Evolutionary conservation across 2,888 invertebrate species (phyloP).

Genomic region (Agonopterix arenella): DNA sequence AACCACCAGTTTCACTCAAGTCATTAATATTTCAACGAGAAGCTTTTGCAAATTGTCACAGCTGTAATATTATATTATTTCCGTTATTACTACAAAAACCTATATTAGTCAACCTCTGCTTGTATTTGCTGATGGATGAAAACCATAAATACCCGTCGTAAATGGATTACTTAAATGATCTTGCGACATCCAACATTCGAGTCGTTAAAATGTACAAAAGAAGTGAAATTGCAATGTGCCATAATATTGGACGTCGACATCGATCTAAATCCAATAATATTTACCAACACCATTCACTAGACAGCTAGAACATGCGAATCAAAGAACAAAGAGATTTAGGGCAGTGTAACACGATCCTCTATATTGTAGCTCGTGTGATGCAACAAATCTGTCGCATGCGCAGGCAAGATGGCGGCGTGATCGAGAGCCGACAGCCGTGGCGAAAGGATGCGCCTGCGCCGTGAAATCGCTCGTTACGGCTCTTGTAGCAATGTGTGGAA

Average conservation of each 20-base stretch:
- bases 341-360: conserved; percentile 68
- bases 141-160: too few relatives aligned
- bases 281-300: conserved; percentile 31
- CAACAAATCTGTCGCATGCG: conserved; percentile 60
- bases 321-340: conserved; percentile 63
- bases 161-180: too few relatives aligned
- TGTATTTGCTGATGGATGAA: too few relatives aligned
- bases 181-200: too few relatives aligned
- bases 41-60: too few relatives aligned
- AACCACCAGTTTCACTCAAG: too few relatives aligned
- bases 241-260: neutral
- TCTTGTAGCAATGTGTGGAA: conserved; percentile 22
- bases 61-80: too few relatives aligned
- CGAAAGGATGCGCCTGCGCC: conserved; percentile 69
- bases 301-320: conserved; percentile 42
- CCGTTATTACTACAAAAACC: too few relatives aligned
- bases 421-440: conserved; percentile 61
- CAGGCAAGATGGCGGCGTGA: conserved; percentile 49
- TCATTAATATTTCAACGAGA: too few relatives aligned
- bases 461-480: conserved; percentile 65
- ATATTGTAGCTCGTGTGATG: conserved; percentile 56
- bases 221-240: neutral
- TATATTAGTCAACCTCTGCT: too few relatives aligned
- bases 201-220: too few relatives aligned
- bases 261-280: conserved; percentile 18